These are phyloP conservation scores for Caranx ignobilis DNA, from an alignment of 2,113 vertebrate genomes.

Conservation along the genomic window DNA sequence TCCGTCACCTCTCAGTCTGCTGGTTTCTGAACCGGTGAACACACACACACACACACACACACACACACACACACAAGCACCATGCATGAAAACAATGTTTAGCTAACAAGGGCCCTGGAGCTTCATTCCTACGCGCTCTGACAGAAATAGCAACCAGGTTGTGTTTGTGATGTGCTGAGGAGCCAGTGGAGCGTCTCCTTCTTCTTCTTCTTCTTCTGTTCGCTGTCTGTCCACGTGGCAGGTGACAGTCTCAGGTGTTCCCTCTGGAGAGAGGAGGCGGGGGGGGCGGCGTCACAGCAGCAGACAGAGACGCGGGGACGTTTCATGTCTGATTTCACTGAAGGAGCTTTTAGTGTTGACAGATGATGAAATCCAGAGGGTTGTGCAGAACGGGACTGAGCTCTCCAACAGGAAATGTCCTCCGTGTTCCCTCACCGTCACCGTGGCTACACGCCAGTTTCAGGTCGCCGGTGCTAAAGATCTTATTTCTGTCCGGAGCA, in stretches of 20 bases:
- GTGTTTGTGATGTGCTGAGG: neutral
- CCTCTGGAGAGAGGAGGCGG: neutral
- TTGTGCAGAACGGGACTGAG: neutral
- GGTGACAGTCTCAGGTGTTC: conserved; percentile 48
- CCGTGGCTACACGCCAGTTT: neutral
- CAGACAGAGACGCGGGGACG: neutral
- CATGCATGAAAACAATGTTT: conserved; percentile 9
- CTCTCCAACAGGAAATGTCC: neutral
- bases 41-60: neutral
- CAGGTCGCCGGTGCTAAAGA: neutral
- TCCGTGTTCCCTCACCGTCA: neutral
- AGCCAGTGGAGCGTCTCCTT: neutral
- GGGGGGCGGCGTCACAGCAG: neutral
- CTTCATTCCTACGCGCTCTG: neutral
- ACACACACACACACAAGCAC: neutral
- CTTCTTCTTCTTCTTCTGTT: neutral
- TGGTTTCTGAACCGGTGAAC: conserved; percentile 2
- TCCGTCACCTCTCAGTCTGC: neutral
- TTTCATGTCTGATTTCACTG: neutral
- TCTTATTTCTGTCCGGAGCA: too few species aligned
- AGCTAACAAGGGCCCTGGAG: conserved; percentile 38
- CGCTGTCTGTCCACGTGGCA: neutral
- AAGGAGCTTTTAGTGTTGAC: neutral
- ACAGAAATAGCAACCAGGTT: neutral
- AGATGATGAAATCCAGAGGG: neutral